Evolutionary conservation across 1,140 invertebrate genomes (phyloP), one percentile per base, ranked within the genome.

Genomic region (Brachionus calyciflorus): DNA sequence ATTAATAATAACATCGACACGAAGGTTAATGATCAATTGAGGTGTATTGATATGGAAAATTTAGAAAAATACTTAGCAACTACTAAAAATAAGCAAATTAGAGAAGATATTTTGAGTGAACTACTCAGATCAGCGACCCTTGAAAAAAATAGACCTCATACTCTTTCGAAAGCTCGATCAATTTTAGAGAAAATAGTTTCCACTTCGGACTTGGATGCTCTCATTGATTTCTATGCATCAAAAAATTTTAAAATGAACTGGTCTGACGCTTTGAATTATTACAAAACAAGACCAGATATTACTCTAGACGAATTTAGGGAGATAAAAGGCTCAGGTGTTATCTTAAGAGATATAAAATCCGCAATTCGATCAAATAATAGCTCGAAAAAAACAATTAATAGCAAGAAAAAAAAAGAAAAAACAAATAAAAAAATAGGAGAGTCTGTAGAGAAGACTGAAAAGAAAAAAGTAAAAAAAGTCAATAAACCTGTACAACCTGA

Each of bases 201-300:
- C 7, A 10, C 19, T 10, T 14, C n/a, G 4, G 51, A 51, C 33
- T 49, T 73, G 30, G 19, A 51, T 37, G 51, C 28, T 12, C 24
- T 73, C 10, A 73, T 51, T 51, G 17, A 55, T 14, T 73, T 73
- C 51, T 51, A n/a, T 14, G 26, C 6, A 12, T 33, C 69, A 7
- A 73, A 55, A 73, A 73, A 73, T 33, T 55, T 73, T 19, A 73
- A 40, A 19, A n/a, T 73, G 10, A 4, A 24, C 7, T 73, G 69
- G 69, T 37, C 26, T 6, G 69, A 73, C 10, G 69, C 69, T 33
- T 55, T 73, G 17, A 19, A 24, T 26, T 21, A 51, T 73, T 73
- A 73, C 48, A 73, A 73, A 41, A 51, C 26, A 40, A 21, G 33
- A n/a, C 69, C 69, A 21, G 46, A 55, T 19, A 48, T 73, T 17